Conservation (phyloP, 30 jellyfish, hydroid and myxozoan species). For the Nemopilema nomurai region DNA sequence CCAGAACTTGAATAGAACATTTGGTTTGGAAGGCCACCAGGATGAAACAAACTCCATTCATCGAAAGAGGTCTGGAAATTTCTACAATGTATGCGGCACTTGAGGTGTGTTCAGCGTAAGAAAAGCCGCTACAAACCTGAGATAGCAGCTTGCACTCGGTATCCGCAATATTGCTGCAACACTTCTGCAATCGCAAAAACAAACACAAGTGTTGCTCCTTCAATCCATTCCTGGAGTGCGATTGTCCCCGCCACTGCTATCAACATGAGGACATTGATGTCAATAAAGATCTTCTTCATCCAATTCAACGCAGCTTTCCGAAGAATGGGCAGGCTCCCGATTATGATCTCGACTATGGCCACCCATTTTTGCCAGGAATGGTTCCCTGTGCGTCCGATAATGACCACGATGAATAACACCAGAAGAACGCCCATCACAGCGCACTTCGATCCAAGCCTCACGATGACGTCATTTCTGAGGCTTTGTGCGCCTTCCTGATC, state of each 20-base stretch:
- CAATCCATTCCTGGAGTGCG: slow-evolving; percentile 74
- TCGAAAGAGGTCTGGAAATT: too few species aligned
- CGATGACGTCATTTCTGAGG: slow-evolving; percentile 15
- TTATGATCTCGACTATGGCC: slow-evolving; percentile 59
- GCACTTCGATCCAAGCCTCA: slow-evolving; percentile 27
- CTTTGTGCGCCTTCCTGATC: slow-evolving; percentile 19
- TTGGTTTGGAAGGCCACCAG: too few species aligned
- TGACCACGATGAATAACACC: slow-evolving; percentile 43
- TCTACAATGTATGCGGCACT: too few species aligned
- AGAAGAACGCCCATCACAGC: slow-evolving; percentile 24
- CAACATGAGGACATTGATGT: slow-evolving; percentile 78
- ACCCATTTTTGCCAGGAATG: slow-evolving; percentile 53
- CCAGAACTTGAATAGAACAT: too few species aligned
- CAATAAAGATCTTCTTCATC: slow-evolving; percentile 58
- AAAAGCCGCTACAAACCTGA: slow-evolving; percentile 56
- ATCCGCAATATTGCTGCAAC: slow-evolving; percentile 56
- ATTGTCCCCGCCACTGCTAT: slow-evolving; percentile 86
- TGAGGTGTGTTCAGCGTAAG: too few species aligned
- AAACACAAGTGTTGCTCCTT: slow-evolving; percentile 74
- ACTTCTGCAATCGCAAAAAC: slow-evolving; percentile 86
- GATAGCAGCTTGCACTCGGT: slow-evolving; percentile 68
- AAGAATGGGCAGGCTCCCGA: slow-evolving; percentile 72
- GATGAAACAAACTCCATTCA: too few species aligned
- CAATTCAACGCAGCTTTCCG: slow-evolving; percentile 55
- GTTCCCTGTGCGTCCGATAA: slow-evolving; percentile 29